These are phyloP conservation scores for Bos javanicus DNA, from an alignment of 2,113 vertebrate species.

Conservation along the genomic window DNA sequence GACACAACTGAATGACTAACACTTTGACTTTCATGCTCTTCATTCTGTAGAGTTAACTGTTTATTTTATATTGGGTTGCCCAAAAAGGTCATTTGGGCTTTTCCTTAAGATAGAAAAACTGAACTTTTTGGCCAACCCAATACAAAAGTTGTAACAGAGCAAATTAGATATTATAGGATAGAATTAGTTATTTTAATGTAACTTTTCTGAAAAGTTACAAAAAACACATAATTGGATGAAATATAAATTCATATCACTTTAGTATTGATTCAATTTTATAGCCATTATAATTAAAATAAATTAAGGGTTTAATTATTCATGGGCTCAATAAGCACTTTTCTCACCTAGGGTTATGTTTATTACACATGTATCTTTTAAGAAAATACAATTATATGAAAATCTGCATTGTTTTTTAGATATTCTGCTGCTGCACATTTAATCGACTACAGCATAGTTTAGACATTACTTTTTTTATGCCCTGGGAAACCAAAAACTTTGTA, in stretches of 20 bases:
- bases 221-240: neutral
- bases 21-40: neutral
- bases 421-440: neutral
- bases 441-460: neutral
- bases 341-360: neutral
- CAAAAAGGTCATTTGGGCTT: neutral
- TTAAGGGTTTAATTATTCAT: neutral
- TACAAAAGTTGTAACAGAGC: neutral
- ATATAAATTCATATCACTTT: neutral
- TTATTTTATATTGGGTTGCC: neutral
- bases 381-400: neutral
- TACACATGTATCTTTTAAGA: neutral
- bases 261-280: neutral
- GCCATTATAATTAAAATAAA: neutral
- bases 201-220: neutral
- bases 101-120: neutral
- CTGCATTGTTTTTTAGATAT: neutral
- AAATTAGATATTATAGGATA: neutral
- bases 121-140: neutral
- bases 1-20: neutral
- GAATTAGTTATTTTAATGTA: neutral
- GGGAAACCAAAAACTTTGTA: neutral
- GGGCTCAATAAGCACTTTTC: neutral
- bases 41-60: neutral
- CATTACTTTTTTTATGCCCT: neutral